Base-by-base conservation (phyloP, 2,113 vertebrate genomes). In the Malurus melanocephalus region DNA sequence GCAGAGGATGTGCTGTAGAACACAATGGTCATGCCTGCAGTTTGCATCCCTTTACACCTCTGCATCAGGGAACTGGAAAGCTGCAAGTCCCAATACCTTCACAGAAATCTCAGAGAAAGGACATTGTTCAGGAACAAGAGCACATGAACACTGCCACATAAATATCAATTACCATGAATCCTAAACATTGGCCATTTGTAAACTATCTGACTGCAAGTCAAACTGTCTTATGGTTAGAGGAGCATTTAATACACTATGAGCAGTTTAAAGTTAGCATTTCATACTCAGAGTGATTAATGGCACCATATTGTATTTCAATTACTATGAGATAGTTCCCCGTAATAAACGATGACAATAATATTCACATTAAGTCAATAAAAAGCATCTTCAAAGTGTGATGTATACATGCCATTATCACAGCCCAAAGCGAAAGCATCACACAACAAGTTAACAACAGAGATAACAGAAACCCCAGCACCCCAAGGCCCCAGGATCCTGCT, bases 301-400 rank as follows among this genome's bases (percentile, higher is more conserved):
- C 68, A 95, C 94, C 93, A 91, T 92, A 96, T 96, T 97, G 95
- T 97, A 97, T 97, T 97, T 97, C 97, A 98, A 97, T 97, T 97
- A 97, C 96, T 93, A 95, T 15, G 89, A 96, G 90, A 97, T 96
- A 95, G 92, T 96, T 96, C 92, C 62, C 84, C 6, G 0, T 96
- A 97, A 98, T 97, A 97, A 97, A 97, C 26, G 82, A 94, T 94
- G 94, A 96, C 95, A 97, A 97, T 97, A 97, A 98, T 97, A 97
- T 95, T 96, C 97, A 96, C 96, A 97, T 97, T 97, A 97, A 97
- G 96, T 96, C 96, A 96, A 98, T 97, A 97, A 98, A 96, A 96
- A 93, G 95, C 96, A 97, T 96, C 92, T 96, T 95, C 73, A 69
- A 95, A 93, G 93, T 95, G 96, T 97, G 97, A 97, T 96, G 93